These are phyloP conservation scores for Heteromyza rotundicornis DNA, from an alignment of 2,888 invertebrate genomes.

Conservation along the genomic window DNA sequence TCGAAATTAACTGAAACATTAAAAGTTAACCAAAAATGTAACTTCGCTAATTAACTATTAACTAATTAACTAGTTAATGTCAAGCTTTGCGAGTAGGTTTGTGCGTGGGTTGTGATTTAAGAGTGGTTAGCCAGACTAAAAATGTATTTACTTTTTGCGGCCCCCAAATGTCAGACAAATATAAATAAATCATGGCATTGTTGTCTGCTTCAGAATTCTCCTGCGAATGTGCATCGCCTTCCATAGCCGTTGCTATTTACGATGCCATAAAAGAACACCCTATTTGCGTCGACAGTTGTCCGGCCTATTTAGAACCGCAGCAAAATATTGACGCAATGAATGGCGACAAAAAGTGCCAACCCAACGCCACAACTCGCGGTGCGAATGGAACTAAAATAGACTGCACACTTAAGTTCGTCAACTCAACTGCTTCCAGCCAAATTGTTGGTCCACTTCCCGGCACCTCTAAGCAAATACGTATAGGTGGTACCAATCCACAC, in stretches of 20 bases:
- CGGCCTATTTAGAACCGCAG: neutral
- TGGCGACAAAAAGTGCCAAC: neutral
- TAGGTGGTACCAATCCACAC: constrained; percentile 22
- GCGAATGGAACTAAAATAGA: constrained; percentile 7
- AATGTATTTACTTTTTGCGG: no score
- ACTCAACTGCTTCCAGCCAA: constrained; percentile 32
- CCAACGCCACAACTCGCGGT: neutral
- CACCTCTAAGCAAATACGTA: constrained; percentile 31
- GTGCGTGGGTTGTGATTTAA: no score
- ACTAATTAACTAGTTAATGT: no score
- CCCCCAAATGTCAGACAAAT: no score
- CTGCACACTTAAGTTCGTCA: constrained; percentile 51
- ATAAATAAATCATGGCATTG: no score
- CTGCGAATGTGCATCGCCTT: constrained; percentile 62
- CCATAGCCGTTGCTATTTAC: constrained; percentile 40
- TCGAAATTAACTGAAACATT: no score
- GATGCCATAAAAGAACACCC: constrained; percentile 49
- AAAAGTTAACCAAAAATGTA: no score
- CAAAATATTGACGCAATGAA: constrained; percentile 21
- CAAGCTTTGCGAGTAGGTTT: no score
- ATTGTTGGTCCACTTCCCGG: constrained; percentile 25
- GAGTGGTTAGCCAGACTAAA: no score
- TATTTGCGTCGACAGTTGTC: constrained; percentile 47
- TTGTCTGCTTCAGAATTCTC: constrained; percentile 62
- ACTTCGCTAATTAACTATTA: no score